Evolutionary conservation across 2,888 invertebrate genomes (phyloP).

Genomic region (Campoletis raptor): DNA sequence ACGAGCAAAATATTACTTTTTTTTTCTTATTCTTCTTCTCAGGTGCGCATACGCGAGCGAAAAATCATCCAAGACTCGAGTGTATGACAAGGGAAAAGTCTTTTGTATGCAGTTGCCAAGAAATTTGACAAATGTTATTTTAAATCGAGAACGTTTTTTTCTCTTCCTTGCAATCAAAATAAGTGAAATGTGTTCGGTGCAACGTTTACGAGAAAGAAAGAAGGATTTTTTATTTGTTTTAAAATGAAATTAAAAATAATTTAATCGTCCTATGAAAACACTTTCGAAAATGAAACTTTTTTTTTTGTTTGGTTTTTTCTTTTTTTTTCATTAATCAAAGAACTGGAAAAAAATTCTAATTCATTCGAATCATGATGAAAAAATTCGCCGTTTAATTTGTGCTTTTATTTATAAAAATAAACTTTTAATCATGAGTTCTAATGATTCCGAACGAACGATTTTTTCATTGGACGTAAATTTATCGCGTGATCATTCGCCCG

Average conservation of each 20-base stretch:
- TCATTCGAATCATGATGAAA: neutral
- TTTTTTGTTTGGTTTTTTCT: neutral
- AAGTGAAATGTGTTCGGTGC: neutral
- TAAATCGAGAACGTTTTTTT: neutral
- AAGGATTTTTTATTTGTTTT: neutral
- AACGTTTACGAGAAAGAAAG: neutral
- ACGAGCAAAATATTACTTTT: neutral
- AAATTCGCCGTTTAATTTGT: neutral
- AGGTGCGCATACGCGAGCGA: conserved; percentile 29
- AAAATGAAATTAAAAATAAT: neutral
- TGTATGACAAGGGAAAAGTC: neutral
- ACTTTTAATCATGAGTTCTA: neutral
- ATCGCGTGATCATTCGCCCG: neutral
- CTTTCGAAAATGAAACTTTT: neutral
- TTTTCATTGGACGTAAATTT: neutral
- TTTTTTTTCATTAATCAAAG: neutral
- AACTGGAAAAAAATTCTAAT: neutral
- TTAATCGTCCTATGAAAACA: neutral
- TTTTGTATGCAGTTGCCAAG: neutral
- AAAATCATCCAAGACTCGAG: conserved; percentile 33
- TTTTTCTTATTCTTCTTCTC: neutral
- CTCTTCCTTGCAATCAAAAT: neutral
- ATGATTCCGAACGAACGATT: neutral
- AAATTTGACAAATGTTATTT: neutral
- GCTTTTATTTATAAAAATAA: neutral